Conservation (phyloP, 1,140 invertebrate genomes). For the Stegodyphus mimosarum region DNA sequence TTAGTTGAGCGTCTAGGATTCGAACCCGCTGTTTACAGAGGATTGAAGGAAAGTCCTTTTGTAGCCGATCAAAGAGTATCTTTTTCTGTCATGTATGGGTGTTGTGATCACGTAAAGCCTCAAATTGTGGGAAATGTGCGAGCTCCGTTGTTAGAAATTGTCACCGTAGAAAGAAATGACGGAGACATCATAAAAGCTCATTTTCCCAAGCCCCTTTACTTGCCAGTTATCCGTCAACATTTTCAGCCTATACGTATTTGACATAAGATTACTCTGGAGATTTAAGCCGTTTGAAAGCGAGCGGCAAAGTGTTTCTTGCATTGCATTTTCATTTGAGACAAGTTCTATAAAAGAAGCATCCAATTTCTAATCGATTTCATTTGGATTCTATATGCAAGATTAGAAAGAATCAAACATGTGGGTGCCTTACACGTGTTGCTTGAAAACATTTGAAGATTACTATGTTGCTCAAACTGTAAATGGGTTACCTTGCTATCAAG, state of each 20-base stretch:
- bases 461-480: slow-evolving; percentile 1
- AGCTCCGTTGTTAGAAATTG: background rate
- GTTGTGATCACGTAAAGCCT: background rate
- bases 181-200: background rate
- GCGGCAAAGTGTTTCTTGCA: background rate
- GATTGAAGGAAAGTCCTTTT: slow-evolving; percentile 3
- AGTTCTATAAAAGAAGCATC: background rate
- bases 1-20: background rate
- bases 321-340: background rate
- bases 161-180: background rate
- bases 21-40: background rate
- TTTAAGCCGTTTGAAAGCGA: background rate
- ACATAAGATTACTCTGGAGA: background rate
- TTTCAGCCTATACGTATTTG: background rate
- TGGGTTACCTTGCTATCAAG: background rate
- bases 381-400: too few relatives aligned
- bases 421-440: background rate
- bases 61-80: background rate
- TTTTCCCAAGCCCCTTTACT: background rate
- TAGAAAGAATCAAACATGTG: background rate
- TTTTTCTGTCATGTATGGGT: background rate
- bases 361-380: background rate
- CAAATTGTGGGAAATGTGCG: slow-evolving; percentile 3
- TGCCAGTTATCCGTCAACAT: background rate
- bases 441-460: slow-evolving; percentile 14